Percentiles rank a stretch among this genome's conserved stretches.
Evolutionary conservation across 2,113 vertebrate genomes (phyloP).

Genomic region (Engraulis encrasicolus): DNA sequence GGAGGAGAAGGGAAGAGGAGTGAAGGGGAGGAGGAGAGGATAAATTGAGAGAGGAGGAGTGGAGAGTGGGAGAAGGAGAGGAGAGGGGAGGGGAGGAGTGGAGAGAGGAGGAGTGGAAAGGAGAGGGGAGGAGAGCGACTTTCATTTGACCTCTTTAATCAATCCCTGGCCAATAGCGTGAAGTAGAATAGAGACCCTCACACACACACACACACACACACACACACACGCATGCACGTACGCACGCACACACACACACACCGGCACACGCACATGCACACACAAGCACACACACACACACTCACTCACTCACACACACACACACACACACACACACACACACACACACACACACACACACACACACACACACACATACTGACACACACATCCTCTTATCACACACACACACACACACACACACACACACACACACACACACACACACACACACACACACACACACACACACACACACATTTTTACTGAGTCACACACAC

Average conservation of each 20-base stretch:
- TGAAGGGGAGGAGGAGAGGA: conserved; percentile 24
- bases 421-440: too few relatives aligned
- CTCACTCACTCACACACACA: neutral
- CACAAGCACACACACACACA: too few relatives aligned
- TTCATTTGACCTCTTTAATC: conserved; percentile 76
- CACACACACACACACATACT: neutral
- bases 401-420: conserved; percentile 8
- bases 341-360: neutral
- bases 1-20: conserved; percentile 15
- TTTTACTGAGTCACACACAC: too few relatives aligned
- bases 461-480: too few relatives aligned
- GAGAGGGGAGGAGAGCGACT: conserved; percentile 57
- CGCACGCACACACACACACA: too few relatives aligned
- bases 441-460: too few relatives aligned
- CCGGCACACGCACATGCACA: too few relatives aligned
- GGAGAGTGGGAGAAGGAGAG: too few relatives aligned
- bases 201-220: too few relatives aligned
- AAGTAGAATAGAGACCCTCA: conserved; percentile 48
- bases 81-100: neutral
- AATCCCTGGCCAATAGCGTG: conserved; percentile 65
- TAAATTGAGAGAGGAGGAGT: too few relatives aligned
- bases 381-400: neutral
- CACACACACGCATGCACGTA: conserved; percentile 17
- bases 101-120: neutral
- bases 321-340: conserved; percentile 2